Conservation (phyloP, 2,113 vertebrate species). For the Puntigrus tetrazona region DNA sequence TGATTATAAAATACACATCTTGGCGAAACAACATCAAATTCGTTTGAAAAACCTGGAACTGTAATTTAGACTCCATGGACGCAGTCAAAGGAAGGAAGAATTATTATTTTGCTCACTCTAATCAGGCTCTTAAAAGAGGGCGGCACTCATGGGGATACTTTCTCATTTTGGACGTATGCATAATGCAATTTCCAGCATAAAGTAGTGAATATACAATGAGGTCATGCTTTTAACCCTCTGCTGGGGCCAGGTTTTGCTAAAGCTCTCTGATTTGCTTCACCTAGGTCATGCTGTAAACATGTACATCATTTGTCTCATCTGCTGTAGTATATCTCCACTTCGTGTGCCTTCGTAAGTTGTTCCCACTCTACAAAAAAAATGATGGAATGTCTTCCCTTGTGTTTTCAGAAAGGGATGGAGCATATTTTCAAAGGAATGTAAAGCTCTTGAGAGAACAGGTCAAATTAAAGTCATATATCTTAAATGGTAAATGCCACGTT, state of each 20-base stretch:
- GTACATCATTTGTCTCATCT: slow-evolving; percentile 30
- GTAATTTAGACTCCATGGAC: slow-evolving; percentile 5
- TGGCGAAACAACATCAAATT: slow-evolving; percentile 7
- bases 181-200: slow-evolving; percentile 11
- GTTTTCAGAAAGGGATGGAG: slow-evolving; percentile 2
- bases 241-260: background rate
- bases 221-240: background rate
- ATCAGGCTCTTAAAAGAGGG: background rate
- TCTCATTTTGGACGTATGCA: background rate
- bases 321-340: slow-evolving; percentile 9
- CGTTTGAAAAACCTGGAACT: slow-evolving; percentile 6
- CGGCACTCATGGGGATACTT: background rate
- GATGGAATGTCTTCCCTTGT: slow-evolving; percentile 16
- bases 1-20: slow-evolving; percentile 25
- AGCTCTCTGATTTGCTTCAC: background rate
- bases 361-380: background rate
- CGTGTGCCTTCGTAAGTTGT: background rate
- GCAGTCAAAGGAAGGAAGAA: background rate
- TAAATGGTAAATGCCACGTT: slow-evolving; percentile 8
- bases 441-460: background rate
- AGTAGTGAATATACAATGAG: slow-evolving; percentile 15
- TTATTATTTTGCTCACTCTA: background rate
- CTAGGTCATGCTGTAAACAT: background rate
- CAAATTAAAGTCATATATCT: slow-evolving; percentile 26
- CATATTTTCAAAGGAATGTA: slow-evolving; percentile 28